These are phyloP conservation scores for Papio anubis DNA, from an alignment of 2,113 vertebrate species.

Conservation along the genomic window DNA sequence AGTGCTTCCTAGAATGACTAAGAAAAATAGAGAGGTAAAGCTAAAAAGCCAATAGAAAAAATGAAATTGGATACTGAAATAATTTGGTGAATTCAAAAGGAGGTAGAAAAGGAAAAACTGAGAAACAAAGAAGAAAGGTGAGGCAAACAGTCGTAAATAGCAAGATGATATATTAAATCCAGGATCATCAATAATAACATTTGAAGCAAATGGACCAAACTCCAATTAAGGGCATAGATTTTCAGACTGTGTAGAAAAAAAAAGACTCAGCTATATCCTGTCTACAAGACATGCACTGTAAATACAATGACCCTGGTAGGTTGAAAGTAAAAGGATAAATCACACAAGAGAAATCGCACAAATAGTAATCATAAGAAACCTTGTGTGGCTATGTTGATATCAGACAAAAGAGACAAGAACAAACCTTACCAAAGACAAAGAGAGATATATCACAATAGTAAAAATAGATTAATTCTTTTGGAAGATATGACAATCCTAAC, in stretches of 20 bases:
- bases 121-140: not conserved
- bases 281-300: not conserved
- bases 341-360: not conserved
- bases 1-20: not conserved
- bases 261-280: not conserved
- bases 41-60: not conserved
- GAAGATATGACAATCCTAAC: not conserved
- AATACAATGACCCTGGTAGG: not conserved
- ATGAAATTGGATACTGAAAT: not conserved
- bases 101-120: not conserved
- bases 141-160: not conserved
- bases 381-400: not conserved
- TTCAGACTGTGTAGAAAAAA: not conserved
- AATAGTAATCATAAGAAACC: conserved; percentile 23
- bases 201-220: not conserved
- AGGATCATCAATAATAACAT: conserved; percentile 6
- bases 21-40: not conserved
- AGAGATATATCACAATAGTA: not conserved
- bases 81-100: not conserved
- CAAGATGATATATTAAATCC: not conserved
- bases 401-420: conserved; percentile 42
- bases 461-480: conserved; percentile 25
- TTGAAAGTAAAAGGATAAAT: not conserved
- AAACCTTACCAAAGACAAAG: conserved; percentile 8
- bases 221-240: not conserved